Evolutionary conservation across 2,797 vertebrate species (phyloP).

Genomic region (Spinibarbus caldwelli): DNA sequence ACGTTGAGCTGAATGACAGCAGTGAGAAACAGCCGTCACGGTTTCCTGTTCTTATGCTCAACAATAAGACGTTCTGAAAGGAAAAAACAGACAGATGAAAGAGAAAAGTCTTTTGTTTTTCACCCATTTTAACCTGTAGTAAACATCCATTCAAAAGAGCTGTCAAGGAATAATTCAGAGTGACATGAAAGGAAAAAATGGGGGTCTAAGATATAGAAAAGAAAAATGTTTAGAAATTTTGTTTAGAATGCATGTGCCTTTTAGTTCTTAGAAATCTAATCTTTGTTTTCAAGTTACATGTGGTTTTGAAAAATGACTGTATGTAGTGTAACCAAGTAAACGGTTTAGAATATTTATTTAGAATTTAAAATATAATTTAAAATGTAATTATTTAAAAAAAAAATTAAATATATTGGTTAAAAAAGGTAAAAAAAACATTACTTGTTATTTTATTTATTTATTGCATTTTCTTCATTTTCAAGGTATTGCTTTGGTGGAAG

Average conservation of each 20-base stretch:
- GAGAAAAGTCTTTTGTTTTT: constrained; percentile 5
- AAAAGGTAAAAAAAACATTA: no score
- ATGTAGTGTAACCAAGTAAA: neutral
- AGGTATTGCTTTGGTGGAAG: no score
- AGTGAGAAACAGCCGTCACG: neutral
- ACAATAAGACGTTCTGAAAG: neutral
- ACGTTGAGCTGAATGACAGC: constrained; percentile 1
- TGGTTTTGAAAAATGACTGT: neutral
- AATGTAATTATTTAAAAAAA: no score
- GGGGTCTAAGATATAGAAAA: neutral
- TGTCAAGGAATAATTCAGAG: neutral
- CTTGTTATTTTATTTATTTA: no score
- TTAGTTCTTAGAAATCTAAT: neutral
- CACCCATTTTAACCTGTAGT: neutral
- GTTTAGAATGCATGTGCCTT: neutral
- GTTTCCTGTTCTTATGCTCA: neutral
- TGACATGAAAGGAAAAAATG: neutral
- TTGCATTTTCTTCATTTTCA: no score
- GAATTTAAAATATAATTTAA: no score
- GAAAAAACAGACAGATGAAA: neutral
- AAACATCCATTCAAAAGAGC: neutral
- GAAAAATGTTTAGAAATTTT: neutral
- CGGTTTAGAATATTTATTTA: neutral
- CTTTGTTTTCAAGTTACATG: neutral
- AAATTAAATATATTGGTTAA: no score